phyloP scores from a whole-genome alignment of 2,888 invertebrate species.

The Cactoblastis cactorum region DNA sequence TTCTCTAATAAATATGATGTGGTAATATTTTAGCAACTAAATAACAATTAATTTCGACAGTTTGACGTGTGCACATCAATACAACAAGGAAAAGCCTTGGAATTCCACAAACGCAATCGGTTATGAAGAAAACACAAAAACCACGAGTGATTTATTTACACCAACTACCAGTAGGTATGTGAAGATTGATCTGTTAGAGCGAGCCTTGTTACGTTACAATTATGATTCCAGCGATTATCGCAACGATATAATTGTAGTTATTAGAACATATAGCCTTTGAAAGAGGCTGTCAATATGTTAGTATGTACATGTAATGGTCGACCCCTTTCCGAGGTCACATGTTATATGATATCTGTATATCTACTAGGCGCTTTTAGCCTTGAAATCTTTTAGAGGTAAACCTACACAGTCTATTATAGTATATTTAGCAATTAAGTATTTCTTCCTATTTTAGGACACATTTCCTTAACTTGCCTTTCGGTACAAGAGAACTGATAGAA shows the following conservation, averaged over 20 bases:
- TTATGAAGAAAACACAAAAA: neutral
- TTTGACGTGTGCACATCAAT: neutral
- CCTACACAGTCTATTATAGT: neutral
- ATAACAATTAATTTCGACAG: neutral
- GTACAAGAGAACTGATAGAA: too few species aligned
- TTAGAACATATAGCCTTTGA: neutral
- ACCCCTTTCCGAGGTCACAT: slow-evolving; percentile 4
- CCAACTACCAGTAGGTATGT: too few species aligned
- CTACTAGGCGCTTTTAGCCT: neutral
- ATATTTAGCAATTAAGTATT: too few species aligned
- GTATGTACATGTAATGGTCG: neutral
- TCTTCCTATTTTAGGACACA: too few species aligned
- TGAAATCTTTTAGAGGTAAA: neutral
- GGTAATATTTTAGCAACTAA: neutral
- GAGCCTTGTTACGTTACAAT: neutral
- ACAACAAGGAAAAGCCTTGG: neutral
- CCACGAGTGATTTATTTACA: neutral
- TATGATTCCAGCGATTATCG: neutral
- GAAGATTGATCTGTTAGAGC: neutral
- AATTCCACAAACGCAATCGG: neutral
- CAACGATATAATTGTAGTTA: neutral
- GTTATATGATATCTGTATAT: neutral
- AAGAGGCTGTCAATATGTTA: neutral
- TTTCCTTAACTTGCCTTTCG: too few species aligned
- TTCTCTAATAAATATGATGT: neutral